Percentiles rank a stretch among this genome's conserved stretches.
These are phyloP conservation scores for Anabas testudineus DNA, from an alignment of 2,797 vertebrate genomes.

Conservation along the genomic window DNA sequence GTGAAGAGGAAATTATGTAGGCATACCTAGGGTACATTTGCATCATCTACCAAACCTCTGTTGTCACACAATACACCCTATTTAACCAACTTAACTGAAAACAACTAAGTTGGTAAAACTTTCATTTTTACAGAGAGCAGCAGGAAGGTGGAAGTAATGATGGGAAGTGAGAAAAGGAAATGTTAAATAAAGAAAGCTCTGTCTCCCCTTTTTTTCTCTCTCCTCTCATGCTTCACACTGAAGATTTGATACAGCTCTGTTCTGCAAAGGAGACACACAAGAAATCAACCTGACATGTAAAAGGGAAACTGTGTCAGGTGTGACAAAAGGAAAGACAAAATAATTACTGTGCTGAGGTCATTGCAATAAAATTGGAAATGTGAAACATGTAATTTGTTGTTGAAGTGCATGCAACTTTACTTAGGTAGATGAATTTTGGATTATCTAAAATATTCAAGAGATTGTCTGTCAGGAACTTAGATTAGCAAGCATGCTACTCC, in stretches of 20 bases:
- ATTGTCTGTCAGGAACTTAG: too few relatives aligned
- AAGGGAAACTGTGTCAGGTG: conserved; percentile 39
- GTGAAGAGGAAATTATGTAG: conserved; percentile 55
- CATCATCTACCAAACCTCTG: conserved; percentile 70
- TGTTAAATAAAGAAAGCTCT: conserved; percentile 52
- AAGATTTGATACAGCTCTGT: conserved; percentile 22
- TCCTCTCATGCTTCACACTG: conserved; percentile 18
- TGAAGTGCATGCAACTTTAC: too few relatives aligned
- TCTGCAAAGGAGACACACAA: conserved; percentile 28
- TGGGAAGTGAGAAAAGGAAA: conserved; percentile 28
- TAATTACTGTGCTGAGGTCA: conserved; percentile 19
- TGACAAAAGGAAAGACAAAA: conserved; percentile 1
- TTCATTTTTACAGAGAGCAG: conserved; percentile 53
- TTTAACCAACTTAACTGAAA: conserved; percentile 68
- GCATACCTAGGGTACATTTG: conserved; percentile 59
- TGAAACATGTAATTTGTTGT: background rate
- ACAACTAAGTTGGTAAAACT: conserved; percentile 69
- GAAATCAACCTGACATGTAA: conserved; percentile 44
- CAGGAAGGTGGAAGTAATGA: conserved; percentile 40
- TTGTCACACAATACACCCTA: conserved; percentile 52
- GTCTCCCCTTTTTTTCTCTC: background rate
- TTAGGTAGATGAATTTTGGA: too few relatives aligned
- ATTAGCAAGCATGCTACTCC: too few relatives aligned
- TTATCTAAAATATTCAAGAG: too few relatives aligned
- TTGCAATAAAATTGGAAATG: background rate